Conservation (phyloP, 2,113 vertebrate species). For the Trichomycterus rosablanca region DNA sequence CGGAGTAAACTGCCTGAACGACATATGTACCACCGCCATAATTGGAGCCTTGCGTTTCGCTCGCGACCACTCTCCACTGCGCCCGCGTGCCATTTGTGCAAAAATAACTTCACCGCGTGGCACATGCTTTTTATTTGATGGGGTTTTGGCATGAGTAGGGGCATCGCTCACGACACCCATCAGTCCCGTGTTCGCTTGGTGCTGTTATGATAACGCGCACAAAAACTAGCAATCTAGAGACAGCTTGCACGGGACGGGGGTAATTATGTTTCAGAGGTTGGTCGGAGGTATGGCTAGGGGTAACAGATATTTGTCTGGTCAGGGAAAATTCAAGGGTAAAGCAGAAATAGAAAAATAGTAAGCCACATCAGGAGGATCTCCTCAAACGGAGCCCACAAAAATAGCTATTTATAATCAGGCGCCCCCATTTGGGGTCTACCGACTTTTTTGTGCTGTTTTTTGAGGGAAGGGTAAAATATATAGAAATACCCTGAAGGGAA, state of each 20-base stretch:
- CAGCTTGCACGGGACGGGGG: slow-evolving; percentile 17
- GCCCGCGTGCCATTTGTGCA: slow-evolving; percentile 24
- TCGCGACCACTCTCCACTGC: slow-evolving; percentile 8
- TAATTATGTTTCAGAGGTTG: slow-evolving; percentile 37
- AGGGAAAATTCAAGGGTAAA: slow-evolving; percentile 41
- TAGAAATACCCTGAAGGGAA: background rate
- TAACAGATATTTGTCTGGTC: slow-evolving; percentile 44
- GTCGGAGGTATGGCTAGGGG: slow-evolving; percentile 31
- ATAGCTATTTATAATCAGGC: slow-evolving; percentile 40
- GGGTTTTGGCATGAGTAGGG: slow-evolving; percentile 31
- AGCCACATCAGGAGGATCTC: slow-evolving; percentile 42
- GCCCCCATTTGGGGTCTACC: slow-evolving; percentile 37
- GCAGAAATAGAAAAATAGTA: slow-evolving; percentile 40
- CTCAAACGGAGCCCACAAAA: slow-evolving; percentile 41
- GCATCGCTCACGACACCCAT: slow-evolving; percentile 29
- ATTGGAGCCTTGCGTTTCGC: slow-evolving; percentile 8
- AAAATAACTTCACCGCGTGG: slow-evolving; percentile 34
- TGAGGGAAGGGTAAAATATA: slow-evolving; percentile 33
- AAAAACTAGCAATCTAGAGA: slow-evolving; percentile 35
- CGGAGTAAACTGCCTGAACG: slow-evolving; percentile 26
- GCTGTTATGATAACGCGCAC: slow-evolving; percentile 32
- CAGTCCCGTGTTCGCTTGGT: slow-evolving; percentile 1
- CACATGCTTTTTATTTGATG: slow-evolving; percentile 25
- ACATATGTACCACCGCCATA: slow-evolving; percentile 32
- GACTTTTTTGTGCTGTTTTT: slow-evolving; percentile 32